These are phyloP conservation scores for Pyrrhosoma nymphula DNA, from an alignment of 2,888 invertebrate species.

Conservation along the genomic window DNA sequence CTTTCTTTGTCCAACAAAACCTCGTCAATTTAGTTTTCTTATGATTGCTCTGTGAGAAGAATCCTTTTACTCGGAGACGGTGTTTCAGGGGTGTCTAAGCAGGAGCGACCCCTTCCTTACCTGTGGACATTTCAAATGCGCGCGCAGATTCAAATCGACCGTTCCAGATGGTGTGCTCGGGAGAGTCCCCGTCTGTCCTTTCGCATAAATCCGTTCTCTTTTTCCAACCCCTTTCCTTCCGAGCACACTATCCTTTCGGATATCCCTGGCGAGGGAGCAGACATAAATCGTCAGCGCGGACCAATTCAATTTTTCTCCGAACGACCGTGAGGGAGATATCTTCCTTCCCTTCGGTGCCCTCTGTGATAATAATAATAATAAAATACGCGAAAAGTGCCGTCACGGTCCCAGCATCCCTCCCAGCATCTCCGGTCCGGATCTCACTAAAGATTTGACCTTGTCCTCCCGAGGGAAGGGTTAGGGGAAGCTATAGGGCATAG, in stretches of 20 bases:
- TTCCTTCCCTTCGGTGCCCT: background rate
- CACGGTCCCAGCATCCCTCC: background rate
- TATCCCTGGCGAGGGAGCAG: background rate
- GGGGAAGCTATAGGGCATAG: background rate
- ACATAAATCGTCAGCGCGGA: background rate
- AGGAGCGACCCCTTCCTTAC: too few relatives aligned
- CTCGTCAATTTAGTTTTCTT: too few relatives aligned
- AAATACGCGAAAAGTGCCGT: background rate
- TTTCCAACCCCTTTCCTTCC: background rate
- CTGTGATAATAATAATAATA: background rate
- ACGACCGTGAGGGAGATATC: background rate
- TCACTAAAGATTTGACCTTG: constrained; percentile 8
- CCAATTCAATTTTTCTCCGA: background rate
- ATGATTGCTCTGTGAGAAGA: too few relatives aligned
- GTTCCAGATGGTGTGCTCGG: background rate
- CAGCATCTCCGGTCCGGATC: background rate
- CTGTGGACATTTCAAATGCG: background rate
- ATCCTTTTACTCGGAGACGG: too few relatives aligned
- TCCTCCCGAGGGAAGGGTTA: background rate
- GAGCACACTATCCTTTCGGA: background rate
- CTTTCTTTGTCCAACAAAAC: too few relatives aligned
- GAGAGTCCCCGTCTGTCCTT: background rate
- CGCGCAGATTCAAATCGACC: background rate
- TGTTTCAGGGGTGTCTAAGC: too few relatives aligned
- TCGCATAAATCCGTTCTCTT: background rate